Evolutionary conservation across 2,797 vertebrate genomes (phyloP), one percentile per base, ranked within the genome.

Genomic region (Paguma larvata): DNA sequence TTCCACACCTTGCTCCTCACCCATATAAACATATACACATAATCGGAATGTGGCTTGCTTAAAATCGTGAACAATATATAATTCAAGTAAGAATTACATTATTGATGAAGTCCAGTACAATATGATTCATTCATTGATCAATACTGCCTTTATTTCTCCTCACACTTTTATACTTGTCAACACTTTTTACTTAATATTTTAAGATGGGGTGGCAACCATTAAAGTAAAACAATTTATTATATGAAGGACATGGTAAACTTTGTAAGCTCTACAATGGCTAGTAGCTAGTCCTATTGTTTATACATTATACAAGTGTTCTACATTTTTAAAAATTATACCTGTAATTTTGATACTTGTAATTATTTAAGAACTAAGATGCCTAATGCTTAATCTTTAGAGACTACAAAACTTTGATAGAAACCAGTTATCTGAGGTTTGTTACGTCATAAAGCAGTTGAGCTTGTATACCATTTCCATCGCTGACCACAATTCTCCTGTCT

Each of bases 351-450:
- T 68, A 84, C 14, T 63, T 90, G 34, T 38, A 41, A 25, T 88
- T 90, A 83, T 93, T 85, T 83, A 85, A 97, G 56, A 85, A 48
- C 75, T 78, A 95, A 95, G 23, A 44, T 68, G 5, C 27, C 51
- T 93, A 63, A n/a, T 91, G 34, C 18, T 86, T 94, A 82, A 86
- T 62, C 27, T 44, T 87, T 86, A 79, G 59, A 70, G 85, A 79
- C 77, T 25, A 48, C 4, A 78, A 75, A 68, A 75, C 62, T 79
- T 46, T 30, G 27, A 51, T 25, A 68, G 72, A 85, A 78, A 92
- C 19, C 16, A 79, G 3, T 38, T 59, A 2, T 41, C 38, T 51
- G 32, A 59, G 67, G 34, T 84, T 94, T 72, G 15, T 27, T 23
- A 32, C 53, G 9, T n/a, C 21, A 44, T 13, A 23, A 6, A 83